Percentiles rank a stretch among this genome's conserved stretches.
Conservation (phyloP, 2,888 invertebrate species). For the Coelopa pilipes region DNA sequence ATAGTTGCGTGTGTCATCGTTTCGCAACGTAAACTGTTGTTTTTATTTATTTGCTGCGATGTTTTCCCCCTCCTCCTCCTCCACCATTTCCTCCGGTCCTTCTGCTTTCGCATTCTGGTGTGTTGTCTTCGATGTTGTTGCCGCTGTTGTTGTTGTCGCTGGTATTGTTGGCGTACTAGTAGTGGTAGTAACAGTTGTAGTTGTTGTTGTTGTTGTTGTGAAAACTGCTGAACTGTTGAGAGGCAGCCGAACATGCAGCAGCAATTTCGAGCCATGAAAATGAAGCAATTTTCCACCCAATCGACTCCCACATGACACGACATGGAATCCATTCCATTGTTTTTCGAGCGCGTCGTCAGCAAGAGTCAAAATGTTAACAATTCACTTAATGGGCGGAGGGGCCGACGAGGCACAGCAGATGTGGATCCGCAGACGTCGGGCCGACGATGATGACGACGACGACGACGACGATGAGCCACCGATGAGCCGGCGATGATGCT, state of each 20-base stretch:
- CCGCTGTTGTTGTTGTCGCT: neutral
- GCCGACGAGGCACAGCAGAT: no score
- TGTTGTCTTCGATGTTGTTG: neutral
- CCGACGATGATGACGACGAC: no score
- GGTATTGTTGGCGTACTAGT: no score
- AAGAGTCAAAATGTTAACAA: slow-evolving; percentile 14
- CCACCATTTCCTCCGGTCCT: neutral
- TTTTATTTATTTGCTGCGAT: slow-evolving; percentile 17
- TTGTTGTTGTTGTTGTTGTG: slow-evolving; percentile 8
- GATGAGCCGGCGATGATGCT: no score
- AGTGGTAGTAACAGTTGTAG: neutral
- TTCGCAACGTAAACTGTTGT: slow-evolving; percentile 15
- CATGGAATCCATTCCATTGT: slow-evolving; percentile 24
- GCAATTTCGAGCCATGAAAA: slow-evolving; percentile 28
- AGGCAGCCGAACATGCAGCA: slow-evolving; percentile 19
- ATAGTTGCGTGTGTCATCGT: slow-evolving; percentile 3
- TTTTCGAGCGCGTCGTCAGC: slow-evolving; percentile 17
- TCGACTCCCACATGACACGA: slow-evolving; percentile 16
- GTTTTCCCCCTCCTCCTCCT: neutral
- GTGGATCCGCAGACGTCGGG: no score
- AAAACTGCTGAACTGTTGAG: slow-evolving; percentile 29
- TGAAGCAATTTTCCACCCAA: slow-evolving; percentile 35
- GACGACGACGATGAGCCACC: no score
- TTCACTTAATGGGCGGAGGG: neutral
- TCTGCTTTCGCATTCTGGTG: neutral